Evolutionary conservation across 2,888 invertebrate genomes (phyloP).

Genomic region (Ditula angustiorana): DNA sequence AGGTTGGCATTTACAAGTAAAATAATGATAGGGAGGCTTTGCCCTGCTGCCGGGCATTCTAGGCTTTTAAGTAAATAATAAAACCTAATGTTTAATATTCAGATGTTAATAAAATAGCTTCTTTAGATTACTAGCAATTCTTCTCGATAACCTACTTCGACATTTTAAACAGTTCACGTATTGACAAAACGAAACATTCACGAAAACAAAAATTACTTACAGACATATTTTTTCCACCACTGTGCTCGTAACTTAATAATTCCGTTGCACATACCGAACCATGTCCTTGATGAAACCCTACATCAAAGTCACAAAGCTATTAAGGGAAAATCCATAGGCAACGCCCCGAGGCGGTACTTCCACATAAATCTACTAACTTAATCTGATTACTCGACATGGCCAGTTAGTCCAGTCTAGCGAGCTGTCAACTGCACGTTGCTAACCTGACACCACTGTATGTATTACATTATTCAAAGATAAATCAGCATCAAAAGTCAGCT

Average conservation of each 20-base stretch:
- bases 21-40: no score
- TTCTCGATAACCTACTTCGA: no score
- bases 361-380: conserved; percentile 50
- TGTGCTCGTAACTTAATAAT: background rate
- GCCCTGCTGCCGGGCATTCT: no score
- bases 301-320: conserved; percentile 29
- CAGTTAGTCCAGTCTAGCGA: conserved; percentile 46
- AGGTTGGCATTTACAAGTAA: no score
- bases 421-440: conserved; percentile 39
- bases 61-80: no score
- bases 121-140: no score
- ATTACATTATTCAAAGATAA: conserved; percentile 2
- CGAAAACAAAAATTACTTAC: background rate
- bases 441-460: conserved; percentile 43
- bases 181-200: no score
- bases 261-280: conserved; percentile 10
- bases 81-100: no score
- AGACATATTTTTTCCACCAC: background rate
- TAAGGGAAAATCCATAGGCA: conserved; percentile 21
- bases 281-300: conserved; percentile 27
- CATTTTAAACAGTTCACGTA: no score
- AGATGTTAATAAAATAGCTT: no score
- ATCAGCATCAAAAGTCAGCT: background rate
- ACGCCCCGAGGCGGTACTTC: conserved; percentile 38
- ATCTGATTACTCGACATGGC: conserved; percentile 54